Evolutionary conservation across 2,888 invertebrate species (phyloP), one percentile per base, ranked within the genome.

Genomic region (Mimas tiliae): DNA sequence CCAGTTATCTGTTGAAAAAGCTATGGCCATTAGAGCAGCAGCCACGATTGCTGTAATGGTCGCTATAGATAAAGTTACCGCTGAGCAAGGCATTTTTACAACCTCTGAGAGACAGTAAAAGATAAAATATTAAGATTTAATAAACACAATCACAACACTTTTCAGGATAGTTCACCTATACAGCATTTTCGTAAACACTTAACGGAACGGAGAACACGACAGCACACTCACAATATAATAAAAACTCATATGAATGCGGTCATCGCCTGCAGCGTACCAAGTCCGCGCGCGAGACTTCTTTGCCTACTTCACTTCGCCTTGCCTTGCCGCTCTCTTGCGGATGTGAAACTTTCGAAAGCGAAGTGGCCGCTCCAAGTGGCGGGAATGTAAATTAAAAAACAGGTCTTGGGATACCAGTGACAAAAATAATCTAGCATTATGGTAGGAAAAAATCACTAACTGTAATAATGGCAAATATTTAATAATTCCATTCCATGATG

Each of bases 1-100:
- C 99, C 99, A 99, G 95, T 98, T 98, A 94, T 99, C 98, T 87
- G 98, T 98, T 80, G 98, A 96, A 94, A 98, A 98, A 82, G 98
- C 98, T 89, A 99, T 98, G 83, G 98, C 96, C 89, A 99, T 95
- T 85, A 98, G 94, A 74, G 98, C 98, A 85, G 98, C 97, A 82
- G 98, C 98, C 87, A 98, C 96, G 89, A 99, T 98, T 87, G 98
- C 98, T 88, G 98, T 97, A 92, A 99, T 98, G 85, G 98, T 98
- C 82, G 98, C 98, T 93, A 98, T 95, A 90, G 98, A 98, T 90
- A 98, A 95, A 88, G 98, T 98, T 87, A 98, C 97, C 84, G 98
- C 98, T 84, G 98, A 98, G 94, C 98, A 98, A 94, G 98, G 98
- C 98, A 98, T 98, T 93, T 94, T 95, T 85, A 85, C 83, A 88